phyloP scores from a whole-genome alignment of 2,113 vertebrate species.

The Acinonyx jubatus region DNA sequence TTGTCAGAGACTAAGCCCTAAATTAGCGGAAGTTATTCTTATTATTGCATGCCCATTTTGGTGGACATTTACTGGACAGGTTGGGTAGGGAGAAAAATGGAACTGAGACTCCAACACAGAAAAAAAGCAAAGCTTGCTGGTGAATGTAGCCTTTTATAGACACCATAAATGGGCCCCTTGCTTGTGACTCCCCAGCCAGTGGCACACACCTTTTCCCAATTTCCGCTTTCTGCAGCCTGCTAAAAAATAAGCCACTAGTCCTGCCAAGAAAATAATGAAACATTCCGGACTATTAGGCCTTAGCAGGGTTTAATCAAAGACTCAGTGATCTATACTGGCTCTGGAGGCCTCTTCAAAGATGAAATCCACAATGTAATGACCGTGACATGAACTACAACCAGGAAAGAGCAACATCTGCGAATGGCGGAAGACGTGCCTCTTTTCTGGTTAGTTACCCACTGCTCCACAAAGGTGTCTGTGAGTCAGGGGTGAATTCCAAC shows the following conservation, averaged over 20 bases:
- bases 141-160: background rate
- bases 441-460: background rate
- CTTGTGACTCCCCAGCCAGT: background rate
- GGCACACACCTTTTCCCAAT: background rate
- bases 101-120: background rate
- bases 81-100: background rate
- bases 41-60: background rate
- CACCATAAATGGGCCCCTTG: background rate
- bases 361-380: constrained; percentile 56
- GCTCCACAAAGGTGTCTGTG: background rate
- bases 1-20: background rate
- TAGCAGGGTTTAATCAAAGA: constrained; percentile 80
- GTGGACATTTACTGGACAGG: background rate
- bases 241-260: constrained; percentile 34
- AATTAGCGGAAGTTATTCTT: background rate
- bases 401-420: constrained; percentile 5
- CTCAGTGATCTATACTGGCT: constrained; percentile 68
- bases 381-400: background rate
- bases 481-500: background rate
- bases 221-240: constrained; percentile 51
- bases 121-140: background rate
- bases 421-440: rapidly evolving
- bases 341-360: constrained; percentile 64
- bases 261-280: constrained; percentile 79
- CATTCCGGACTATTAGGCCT: constrained; percentile 77